phyloP scores from a whole-genome alignment of 2,888 invertebrate genomes.

The Lissocephala sabroskyi region DNA sequence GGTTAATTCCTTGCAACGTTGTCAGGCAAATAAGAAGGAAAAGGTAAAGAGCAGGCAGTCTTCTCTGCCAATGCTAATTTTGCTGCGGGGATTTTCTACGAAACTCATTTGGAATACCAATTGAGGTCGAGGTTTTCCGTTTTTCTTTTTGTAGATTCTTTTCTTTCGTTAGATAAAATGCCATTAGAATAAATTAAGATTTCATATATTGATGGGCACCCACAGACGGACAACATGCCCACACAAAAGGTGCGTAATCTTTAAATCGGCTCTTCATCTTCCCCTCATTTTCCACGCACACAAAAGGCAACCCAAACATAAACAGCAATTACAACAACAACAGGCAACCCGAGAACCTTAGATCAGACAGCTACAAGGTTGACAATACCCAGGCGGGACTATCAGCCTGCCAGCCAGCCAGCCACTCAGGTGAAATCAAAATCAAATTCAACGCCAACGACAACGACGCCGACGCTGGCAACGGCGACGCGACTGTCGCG shows the following conservation, averaged over 20 bases:
- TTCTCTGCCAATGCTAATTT: too few species aligned
- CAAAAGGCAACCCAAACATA: slow-evolving; percentile 42
- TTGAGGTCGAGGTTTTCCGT: too few species aligned
- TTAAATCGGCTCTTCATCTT: slow-evolving; percentile 56
- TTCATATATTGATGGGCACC: slow-evolving; percentile 50
- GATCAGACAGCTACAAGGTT: too few species aligned
- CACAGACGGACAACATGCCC: slow-evolving; percentile 32
- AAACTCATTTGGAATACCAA: too few species aligned
- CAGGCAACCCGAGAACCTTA: slow-evolving; percentile 38
- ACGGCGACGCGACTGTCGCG: slow-evolving; percentile 44
- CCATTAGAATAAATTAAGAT: slow-evolving; percentile 60
- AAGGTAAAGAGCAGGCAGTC: too few species aligned
- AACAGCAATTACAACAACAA: slow-evolving; percentile 57
- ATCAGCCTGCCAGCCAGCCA: too few species aligned
- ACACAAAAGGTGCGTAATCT: slow-evolving; percentile 60
- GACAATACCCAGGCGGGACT: too few species aligned
- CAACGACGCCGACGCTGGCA: neutral
- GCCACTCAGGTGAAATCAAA: slow-evolving; percentile 63
- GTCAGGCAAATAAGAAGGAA: too few species aligned
- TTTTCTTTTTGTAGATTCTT: neutral
- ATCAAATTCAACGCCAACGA: slow-evolving; percentile 61
- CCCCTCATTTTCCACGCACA: too few species aligned
- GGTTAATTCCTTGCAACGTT: too few species aligned
- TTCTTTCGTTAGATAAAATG: slow-evolving; percentile 34
- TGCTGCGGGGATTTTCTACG: too few species aligned